Evolutionary conservation across 1,140 invertebrate genomes (phyloP), one percentile per base, ranked within the genome.

Genomic region (Alviniconcha marisindica): DNA sequence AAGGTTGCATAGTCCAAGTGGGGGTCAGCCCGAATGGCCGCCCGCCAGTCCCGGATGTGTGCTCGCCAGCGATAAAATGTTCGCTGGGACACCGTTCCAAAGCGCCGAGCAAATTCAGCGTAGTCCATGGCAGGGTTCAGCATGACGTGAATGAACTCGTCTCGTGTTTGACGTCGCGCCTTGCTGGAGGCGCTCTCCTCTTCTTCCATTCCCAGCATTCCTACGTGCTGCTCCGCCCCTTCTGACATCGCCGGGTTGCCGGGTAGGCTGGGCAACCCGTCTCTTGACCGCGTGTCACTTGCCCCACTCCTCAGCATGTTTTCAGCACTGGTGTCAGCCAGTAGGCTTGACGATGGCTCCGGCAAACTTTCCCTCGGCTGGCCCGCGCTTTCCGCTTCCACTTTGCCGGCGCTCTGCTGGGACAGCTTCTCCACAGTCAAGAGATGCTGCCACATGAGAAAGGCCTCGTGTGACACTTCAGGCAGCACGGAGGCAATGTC

Each of bases 61-160:
- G 51, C 63, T 14, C 79, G 76, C 85, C 85, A 86, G 31, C 73
- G 38, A 28, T 86, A 83, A 60, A 86, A 86, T 12, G 83, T 86
- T 18, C 40, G 36, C 69, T 66, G 33, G 10, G 85, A 86, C 15
- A 86, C 81, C 36, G 77, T 80, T 24, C 66, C 74, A 77, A 86
- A 86, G 18, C 44, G 40, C 12, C 24, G 36, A n/a, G 40, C 78
- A 40, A 84, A 86, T 31, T 84, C 63, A 24, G 66, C 40, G 40
- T 79, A 86, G 28, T 78, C 71, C 33, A 86, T 79, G 79, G 83
- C 78, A 28, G 85, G 85, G 31, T 86, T 82, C 21, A 82, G 36
- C 83, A 84, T 84, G 10, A 86, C 66, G 28, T 84, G 48, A 5
- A 84, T 66, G 36, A 84, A 78, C n/a, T 83, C 85, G 33, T 83